A percentile compares a stretch with the other conserved stretches of the same genome.
Evolutionary conservation across 2,797 vertebrate genomes (phyloP).

Genomic region (Eremophila alpestris): DNA sequence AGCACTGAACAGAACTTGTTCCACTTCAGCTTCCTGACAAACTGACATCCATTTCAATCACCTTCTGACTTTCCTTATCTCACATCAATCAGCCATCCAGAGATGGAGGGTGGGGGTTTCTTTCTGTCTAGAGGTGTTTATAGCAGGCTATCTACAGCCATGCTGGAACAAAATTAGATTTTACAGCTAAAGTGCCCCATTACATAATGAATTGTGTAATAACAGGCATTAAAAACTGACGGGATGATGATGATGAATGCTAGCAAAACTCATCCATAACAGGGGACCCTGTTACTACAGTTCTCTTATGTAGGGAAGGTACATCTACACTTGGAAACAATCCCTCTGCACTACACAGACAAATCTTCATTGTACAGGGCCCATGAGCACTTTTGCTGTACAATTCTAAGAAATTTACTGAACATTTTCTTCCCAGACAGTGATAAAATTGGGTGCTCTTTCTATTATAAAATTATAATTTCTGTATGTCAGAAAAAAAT

Average conservation of each 20-base stretch:
- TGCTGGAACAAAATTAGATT: neutral
- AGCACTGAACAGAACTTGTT: conserved; percentile 16
- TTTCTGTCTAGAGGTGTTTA: neutral
- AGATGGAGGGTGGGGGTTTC: rapidly evolving
- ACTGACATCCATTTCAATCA: conserved; percentile 21
- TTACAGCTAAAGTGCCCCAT: neutral
- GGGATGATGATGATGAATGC: neutral
- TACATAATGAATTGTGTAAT: neutral
- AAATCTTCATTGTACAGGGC: neutral
- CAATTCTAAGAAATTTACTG: neutral
- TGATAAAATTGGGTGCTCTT: neutral
- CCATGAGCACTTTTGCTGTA: neutral
- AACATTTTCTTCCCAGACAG: neutral
- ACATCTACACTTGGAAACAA: neutral
- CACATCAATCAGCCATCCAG: neutral
- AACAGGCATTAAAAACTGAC: neutral
- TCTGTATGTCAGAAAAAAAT: neutral
- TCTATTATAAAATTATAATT: neutral
- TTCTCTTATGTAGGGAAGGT: neutral
- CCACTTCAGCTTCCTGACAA: neutral
- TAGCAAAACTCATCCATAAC: neutral
- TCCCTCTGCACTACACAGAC: neutral
- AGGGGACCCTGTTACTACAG: neutral
- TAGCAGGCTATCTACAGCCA: neutral
- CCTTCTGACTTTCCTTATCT: neutral